Evolutionary conservation across 2,888 invertebrate genomes (phyloP), one percentile per base, ranked within the genome.

Genomic region (Laothoe populi): DNA sequence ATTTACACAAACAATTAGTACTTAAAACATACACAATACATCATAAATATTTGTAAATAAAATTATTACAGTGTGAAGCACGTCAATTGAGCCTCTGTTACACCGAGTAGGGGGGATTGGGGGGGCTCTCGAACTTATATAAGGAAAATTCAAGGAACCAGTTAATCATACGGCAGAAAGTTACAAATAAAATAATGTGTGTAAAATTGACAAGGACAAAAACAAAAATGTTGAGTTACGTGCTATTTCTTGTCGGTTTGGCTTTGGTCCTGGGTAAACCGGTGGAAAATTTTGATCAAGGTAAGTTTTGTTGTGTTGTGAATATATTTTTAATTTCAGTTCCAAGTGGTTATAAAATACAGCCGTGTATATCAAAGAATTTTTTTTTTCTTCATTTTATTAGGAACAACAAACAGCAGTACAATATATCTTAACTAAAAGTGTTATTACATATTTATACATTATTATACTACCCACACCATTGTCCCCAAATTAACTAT

Each of bases 241-340:
- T 69, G n/a, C 5, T 81, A 7, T 13, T 85, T 11, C 31, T 86
- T n/a, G 61, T 80, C 8, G 64, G 70, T 23, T 59, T 77, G 44
- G 60, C 75, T 2, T 71, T 63, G 0, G 83, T 77, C 35, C 64
- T 64, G 44, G 70, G 82, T 57, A 73, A 77, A 38, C 86, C 88
- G 2, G 59, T 85, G 64, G 78, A 78, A 48, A 62, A 70, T 10
- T 61, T 66, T 49, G 68, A 65, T 40, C 71, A 62, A 64, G 79
- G 84, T 84, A 64, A 69, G 73, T 60, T n/a, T n/a, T n/a, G n/a
- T n/a, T n/a, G n/a, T n/a, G n/a, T n/a, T n/a, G n/a, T n/a, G n/a
- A n/a, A n/a, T n/a, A n/a, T n/a, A n/a, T n/a, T n/a, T n/a, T n/a
- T n/a, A n/a, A n/a, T n/a, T n/a, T n/a, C n/a, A n/a, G n/a, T n/a